Percentiles rank a stretch among this genome's conserved stretches.
Evolutionary conservation across 1,140 invertebrate genomes (phyloP).

Genomic region (Pentalonia nigronervosa): DNA sequence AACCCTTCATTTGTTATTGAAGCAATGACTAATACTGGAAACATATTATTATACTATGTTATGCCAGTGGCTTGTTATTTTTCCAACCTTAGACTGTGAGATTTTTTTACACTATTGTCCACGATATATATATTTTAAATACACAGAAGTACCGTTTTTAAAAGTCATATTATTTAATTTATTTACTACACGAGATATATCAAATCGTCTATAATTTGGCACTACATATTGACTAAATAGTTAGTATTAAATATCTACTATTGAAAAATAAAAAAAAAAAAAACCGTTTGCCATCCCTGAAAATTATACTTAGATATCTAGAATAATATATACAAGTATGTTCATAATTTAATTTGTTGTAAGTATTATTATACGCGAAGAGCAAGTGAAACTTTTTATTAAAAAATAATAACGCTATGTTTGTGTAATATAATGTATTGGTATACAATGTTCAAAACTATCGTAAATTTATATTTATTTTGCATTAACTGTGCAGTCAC

Average conservation of each 20-base stretch:
- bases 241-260: not conserved
- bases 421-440: not conserved
- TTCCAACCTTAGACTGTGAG: not conserved
- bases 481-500: not conserved
- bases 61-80: not conserved
- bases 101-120: not conserved
- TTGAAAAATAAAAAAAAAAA: not conserved
- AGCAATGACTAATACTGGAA: not conserved
- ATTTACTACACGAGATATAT: not conserved
- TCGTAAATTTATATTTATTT: not conserved
- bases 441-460: not conserved
- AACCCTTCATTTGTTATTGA: not conserved
- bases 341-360: not conserved
- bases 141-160: not conserved
- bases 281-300: not conserved
- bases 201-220: not conserved
- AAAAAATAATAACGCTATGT: not conserved
- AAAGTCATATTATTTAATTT: too few species aligned
- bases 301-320: too few species aligned
- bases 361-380: not conserved
- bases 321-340: too few species aligned
- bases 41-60: not conserved
- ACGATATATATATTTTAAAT: not conserved
- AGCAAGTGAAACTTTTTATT: not conserved
- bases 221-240: not conserved